These are phyloP conservation scores for Festucalex cinctus DNA, from an alignment of 2,113 vertebrate genomes.

Conservation along the genomic window DNA sequence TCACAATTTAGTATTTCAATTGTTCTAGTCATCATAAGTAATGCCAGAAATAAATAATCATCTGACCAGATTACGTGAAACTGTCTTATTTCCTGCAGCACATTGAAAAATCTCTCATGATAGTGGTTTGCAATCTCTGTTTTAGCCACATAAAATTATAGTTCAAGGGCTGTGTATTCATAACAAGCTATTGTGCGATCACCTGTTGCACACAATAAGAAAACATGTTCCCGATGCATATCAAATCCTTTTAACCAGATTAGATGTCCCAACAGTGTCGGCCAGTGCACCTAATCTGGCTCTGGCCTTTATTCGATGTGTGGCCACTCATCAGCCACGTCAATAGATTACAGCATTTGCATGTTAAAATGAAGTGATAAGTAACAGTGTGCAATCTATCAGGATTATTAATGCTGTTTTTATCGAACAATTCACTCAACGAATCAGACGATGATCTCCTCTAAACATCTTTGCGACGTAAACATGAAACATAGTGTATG, in stretches of 20 bases:
- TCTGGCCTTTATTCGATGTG: conserved; percentile 30
- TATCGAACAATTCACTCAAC: background rate
- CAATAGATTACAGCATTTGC: background rate
- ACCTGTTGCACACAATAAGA: conserved; percentile 36
- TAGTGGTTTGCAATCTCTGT: background rate
- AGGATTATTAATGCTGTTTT: background rate
- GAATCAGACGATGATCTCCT: background rate
- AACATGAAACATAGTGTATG: background rate
- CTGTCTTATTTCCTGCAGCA: background rate
- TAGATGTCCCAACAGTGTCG: conserved; percentile 61
- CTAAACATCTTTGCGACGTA: background rate
- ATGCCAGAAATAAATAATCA: background rate
- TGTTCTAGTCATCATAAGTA: too few relatives aligned
- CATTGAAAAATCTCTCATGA: background rate
- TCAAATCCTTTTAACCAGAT: conserved; percentile 62
- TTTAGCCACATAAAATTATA: background rate
- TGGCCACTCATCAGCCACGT: conserved; percentile 11
- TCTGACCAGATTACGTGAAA: background rate
- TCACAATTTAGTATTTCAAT: too few relatives aligned
- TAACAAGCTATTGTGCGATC: conserved; percentile 16
- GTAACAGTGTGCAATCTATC: accelerated
- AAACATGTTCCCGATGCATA: conserved; percentile 32
- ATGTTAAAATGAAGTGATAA: background rate
- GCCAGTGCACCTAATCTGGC: conserved; percentile 51
- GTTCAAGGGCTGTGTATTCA: background rate